These are phyloP conservation scores for Tragelaphus eurycerus DNA, from an alignment of 2,797 vertebrate species.

Conservation along the genomic window DNA sequence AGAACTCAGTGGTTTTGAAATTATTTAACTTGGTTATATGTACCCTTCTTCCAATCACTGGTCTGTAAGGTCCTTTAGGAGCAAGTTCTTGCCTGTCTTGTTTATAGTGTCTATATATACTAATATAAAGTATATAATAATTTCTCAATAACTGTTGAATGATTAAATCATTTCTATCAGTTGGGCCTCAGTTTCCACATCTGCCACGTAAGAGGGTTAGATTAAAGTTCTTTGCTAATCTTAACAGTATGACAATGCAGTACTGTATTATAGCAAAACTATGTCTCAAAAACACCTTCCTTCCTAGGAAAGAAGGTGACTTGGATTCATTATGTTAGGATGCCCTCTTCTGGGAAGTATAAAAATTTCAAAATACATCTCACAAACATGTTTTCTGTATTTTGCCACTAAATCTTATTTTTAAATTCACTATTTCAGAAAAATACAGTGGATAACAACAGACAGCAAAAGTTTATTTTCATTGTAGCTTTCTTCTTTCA, in stretches of 20 bases:
- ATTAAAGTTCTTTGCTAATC: neutral
- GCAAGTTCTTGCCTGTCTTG: neutral
- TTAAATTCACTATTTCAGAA: slow-evolving; percentile 35
- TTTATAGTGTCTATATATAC: neutral
- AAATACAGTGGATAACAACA: neutral
- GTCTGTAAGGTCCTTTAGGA: neutral
- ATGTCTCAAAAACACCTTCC: neutral
- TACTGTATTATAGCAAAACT: neutral
- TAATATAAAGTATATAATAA: neutral
- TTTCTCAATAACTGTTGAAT: neutral
- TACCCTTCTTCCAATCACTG: neutral
- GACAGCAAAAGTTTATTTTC: neutral
- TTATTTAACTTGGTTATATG: neutral
- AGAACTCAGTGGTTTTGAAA: neutral
- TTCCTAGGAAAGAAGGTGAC: neutral
- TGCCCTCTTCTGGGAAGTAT: slow-evolving; percentile 77
- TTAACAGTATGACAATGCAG: neutral
- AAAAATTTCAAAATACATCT: neutral
- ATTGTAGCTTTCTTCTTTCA: neutral
- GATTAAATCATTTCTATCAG: neutral
- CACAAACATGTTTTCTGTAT: neutral
- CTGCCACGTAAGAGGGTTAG: neutral
- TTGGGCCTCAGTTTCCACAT: neutral
- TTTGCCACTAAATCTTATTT: neutral
- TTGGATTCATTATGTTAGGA: slow-evolving; percentile 22